Evolutionary conservation across 2,797 vertebrate species (phyloP).

Genomic region (Chloroceryle inda): DNA sequence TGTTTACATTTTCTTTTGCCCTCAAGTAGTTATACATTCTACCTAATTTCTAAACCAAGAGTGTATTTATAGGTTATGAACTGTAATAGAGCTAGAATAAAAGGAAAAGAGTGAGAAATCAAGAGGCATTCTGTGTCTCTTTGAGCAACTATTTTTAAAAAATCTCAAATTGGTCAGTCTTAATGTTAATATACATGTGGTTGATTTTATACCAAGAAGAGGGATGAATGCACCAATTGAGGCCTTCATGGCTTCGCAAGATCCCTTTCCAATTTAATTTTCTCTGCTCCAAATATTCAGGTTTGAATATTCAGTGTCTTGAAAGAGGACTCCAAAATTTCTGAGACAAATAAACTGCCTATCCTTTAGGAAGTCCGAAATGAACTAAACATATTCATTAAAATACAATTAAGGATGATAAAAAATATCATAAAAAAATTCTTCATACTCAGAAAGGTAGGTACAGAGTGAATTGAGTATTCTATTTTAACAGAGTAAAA

Average conservation of each 20-base stretch:
- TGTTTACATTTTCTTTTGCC: slow-evolving; percentile 61
- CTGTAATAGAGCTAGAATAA: slow-evolving; percentile 20
- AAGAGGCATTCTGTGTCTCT: slow-evolving; percentile 1
- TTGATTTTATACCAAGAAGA: background rate
- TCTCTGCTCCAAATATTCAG: background rate
- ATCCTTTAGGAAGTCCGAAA: background rate
- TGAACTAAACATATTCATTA: background rate
- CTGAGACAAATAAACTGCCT: background rate
- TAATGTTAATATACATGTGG: background rate
- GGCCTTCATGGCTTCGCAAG: background rate
- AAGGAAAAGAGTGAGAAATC: slow-evolving; percentile 53
- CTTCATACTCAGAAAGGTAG: background rate
- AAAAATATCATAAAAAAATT: background rate
- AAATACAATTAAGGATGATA: slow-evolving; percentile 12
- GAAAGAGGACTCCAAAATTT: background rate
- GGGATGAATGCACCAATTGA: background rate
- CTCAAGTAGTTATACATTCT: slow-evolving; percentile 54
- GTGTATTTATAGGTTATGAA: slow-evolving; percentile 61
- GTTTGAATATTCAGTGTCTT: background rate
- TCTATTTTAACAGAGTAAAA: slow-evolving; percentile 2
- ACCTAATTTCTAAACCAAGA: slow-evolving; percentile 60
- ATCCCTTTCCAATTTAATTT: background rate
- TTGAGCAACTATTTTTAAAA: background rate
- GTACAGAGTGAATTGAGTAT: background rate
- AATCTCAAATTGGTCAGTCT: background rate